These are phyloP conservation scores for Eulemur coronatus DNA, from an alignment of 2,797 vertebrate genomes.

Conservation along the genomic window DNA sequence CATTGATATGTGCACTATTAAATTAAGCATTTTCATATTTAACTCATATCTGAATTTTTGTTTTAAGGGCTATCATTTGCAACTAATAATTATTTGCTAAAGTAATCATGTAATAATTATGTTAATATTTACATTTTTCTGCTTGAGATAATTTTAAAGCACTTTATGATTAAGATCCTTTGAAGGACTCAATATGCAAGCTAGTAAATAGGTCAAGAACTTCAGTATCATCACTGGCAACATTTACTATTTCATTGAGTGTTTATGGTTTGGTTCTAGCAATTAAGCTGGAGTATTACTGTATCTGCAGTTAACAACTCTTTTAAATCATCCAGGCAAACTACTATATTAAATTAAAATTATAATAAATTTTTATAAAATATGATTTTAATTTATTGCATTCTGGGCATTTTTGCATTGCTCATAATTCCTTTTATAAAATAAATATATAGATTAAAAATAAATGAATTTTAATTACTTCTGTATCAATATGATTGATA, in stretches of 20 bases:
- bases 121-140: neutral
- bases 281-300: neutral
- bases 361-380: neutral
- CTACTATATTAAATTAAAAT: neutral
- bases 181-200: neutral
- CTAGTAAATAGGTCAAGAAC: neutral
- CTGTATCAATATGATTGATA: neutral
- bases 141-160: neutral
- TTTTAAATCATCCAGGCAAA: neutral
- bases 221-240: neutral
- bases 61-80: neutral
- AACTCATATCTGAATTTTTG: neutral
- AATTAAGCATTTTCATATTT: neutral
- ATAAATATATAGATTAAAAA: neutral
- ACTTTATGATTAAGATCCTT: neutral
- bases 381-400: neutral
- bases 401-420: neutral
- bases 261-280: neutral
- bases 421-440: neutral
- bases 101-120: neutral
- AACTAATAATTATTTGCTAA: neutral
- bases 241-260: neutral
- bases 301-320: neutral
- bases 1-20: neutral
- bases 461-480: neutral